A percentile compares a stretch with the other conserved stretches of the same genome.
phyloP scores from a whole-genome alignment of 2,888 invertebrate species.

The Pristionchus japonicus region DNA sequence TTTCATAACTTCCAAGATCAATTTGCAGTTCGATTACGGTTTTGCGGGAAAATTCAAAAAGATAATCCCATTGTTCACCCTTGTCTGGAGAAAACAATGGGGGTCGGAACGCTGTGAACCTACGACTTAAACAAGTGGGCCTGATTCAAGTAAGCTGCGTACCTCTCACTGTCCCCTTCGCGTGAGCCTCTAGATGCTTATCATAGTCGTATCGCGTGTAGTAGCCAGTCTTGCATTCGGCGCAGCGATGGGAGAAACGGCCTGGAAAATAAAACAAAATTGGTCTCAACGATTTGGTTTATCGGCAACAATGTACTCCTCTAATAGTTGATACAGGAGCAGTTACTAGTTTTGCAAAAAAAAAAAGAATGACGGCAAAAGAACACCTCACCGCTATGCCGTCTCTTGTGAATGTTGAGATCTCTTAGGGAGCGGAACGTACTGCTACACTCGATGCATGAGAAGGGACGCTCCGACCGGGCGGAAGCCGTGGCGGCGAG shows the following conservation, averaged over 20 bases:
- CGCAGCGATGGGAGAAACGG: not conserved
- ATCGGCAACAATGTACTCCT: too few relatives aligned
- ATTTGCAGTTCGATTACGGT: too few relatives aligned
- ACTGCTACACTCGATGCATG: not conserved
- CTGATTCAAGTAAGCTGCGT: too few relatives aligned
- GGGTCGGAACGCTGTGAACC: too few relatives aligned
- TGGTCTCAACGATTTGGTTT: not conserved
- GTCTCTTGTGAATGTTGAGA: not conserved
- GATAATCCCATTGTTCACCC: too few relatives aligned
- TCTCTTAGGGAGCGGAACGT: not conserved
- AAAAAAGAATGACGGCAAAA: too few relatives aligned
- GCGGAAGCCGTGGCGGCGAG: not conserved
- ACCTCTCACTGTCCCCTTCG: not conserved
- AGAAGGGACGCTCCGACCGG: not conserved
- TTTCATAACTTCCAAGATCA: too few relatives aligned
- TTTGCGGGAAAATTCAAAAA: too few relatives aligned
- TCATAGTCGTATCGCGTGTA: not conserved
- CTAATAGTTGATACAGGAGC: too few relatives aligned
- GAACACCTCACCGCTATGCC: not conserved
- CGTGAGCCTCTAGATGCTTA: not conserved
- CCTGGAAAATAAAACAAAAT: not conserved
- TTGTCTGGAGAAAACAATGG: too few relatives aligned
- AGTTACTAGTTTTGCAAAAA: too few relatives aligned
- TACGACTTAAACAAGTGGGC: too few relatives aligned
- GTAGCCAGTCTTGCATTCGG: not conserved